Evolutionary conservation across 2,113 vertebrate species (phyloP).

Genomic region (Todiramphus chloris): DNA sequence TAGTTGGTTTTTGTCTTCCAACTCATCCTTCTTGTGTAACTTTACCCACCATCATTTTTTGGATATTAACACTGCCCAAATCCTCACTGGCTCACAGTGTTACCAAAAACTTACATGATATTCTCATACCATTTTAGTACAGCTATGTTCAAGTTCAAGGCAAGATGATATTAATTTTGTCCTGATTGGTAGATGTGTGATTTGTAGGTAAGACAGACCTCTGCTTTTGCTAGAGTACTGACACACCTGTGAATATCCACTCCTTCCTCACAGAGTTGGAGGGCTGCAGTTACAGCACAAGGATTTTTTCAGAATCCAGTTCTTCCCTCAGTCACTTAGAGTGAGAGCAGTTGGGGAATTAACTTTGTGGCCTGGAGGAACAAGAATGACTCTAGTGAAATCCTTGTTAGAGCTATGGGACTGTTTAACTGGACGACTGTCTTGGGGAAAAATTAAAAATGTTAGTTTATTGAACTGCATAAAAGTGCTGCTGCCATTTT

Average conservation of each 20-base stretch:
- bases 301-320: background rate
- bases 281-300: background rate
- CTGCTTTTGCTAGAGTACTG: background rate
- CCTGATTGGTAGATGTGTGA: background rate
- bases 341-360: background rate
- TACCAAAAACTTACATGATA: background rate
- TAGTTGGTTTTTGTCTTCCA: background rate
- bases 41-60: background rate
- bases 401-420: background rate
- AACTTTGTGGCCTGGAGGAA: background rate
- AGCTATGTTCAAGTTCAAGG: background rate
- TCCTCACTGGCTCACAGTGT: background rate
- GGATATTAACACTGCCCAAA: background rate
- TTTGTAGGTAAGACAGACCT: background rate
- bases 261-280: background rate
- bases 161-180: background rate
- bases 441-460: background rate
- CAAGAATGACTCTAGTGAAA: background rate
- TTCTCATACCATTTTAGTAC: background rate
- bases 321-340: background rate
- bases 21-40: background rate
- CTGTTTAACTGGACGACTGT: background rate
- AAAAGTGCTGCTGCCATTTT: background rate
- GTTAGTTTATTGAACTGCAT: background rate
- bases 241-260: background rate